phyloP scores from a whole-genome alignment of 2,888 invertebrate species.

The Spatulosminthurus flaviceps region DNA sequence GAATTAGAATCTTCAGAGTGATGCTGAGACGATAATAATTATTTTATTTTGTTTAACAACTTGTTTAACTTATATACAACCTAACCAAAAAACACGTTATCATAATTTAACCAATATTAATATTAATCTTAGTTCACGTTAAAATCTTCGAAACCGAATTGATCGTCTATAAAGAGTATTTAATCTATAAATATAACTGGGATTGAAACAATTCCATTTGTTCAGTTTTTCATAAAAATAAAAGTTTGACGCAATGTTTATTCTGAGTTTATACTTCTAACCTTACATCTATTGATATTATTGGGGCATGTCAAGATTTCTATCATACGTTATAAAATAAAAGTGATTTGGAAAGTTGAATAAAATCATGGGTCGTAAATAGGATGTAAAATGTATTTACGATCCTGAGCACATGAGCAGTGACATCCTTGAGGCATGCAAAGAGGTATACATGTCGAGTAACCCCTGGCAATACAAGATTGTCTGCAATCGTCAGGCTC shows the following conservation, averaged over 20 bases:
- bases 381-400: neutral
- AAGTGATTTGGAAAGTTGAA: too few relatives aligned
- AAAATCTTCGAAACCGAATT: slow-evolving; percentile 4
- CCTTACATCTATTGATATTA: too few relatives aligned
- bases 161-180: slow-evolving; percentile 12
- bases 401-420: slow-evolving; percentile 11
- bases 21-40: neutral
- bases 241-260: neutral
- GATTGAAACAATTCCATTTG: slow-evolving; percentile 21
- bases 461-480: slow-evolving; percentile 23
- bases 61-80: slow-evolving; percentile 39
- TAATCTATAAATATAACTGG: slow-evolving; percentile 15
- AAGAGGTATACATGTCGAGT: neutral
- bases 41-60: slow-evolving; percentile 28
- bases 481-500: neutral
- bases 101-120: neutral
- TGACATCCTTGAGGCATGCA: slow-evolving; percentile 27
- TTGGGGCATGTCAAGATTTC: too few relatives aligned
- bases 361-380: neutral
- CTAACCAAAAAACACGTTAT: slow-evolving; percentile 25
- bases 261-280: neutral
- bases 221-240: slow-evolving; percentile 36
- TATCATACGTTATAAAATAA: too few relatives aligned
- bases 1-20: slow-evolving; percentile 68
- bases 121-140: slow-evolving; percentile 16